These are phyloP conservation scores for Meloe dianella DNA, from an alignment of 2,888 invertebrate species.

Conservation along the genomic window DNA sequence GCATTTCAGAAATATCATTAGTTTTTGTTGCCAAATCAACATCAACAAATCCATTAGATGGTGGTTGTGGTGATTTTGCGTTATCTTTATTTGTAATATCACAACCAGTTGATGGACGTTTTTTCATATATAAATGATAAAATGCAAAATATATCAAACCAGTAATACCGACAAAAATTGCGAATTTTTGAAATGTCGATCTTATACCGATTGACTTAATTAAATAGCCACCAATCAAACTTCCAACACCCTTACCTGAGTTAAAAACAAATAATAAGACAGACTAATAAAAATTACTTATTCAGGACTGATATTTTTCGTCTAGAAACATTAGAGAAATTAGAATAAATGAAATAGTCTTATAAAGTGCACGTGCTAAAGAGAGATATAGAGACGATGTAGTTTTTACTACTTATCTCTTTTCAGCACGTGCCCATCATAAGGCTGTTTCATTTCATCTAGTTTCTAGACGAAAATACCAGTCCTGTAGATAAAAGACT, in stretches of 20 bases:
- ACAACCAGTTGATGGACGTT: constrained; percentile 63
- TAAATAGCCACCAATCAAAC: constrained; percentile 76
- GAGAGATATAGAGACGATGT: too few relatives aligned
- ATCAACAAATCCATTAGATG: constrained; percentile 35
- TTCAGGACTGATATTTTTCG: too few relatives aligned
- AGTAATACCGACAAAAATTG: constrained; percentile 67
- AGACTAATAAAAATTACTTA: too few relatives aligned
- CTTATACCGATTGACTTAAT: constrained; percentile 76
- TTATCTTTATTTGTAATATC: constrained; percentile 67
- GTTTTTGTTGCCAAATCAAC: constrained; percentile 41
- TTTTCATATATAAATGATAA: constrained; percentile 69
- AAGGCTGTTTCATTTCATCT: too few relatives aligned
- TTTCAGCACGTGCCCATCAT: too few relatives aligned
- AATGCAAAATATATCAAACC: constrained; percentile 73
- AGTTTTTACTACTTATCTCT: too few relatives aligned
- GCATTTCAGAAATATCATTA: constrained; percentile 39
- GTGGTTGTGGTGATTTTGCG: constrained; percentile 42
- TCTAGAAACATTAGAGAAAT: too few relatives aligned
- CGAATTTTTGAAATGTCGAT: constrained; percentile 74
- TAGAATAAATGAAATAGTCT: too few relatives aligned
- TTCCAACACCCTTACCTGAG: constrained; percentile 76
- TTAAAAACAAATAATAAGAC: constrained; percentile 8
- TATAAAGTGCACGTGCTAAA: too few relatives aligned
- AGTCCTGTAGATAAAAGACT: too few relatives aligned
- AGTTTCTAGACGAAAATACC: too few relatives aligned